Evolutionary conservation across 2,113 vertebrate genomes (phyloP).

Genomic region (Zingel zingel): DNA sequence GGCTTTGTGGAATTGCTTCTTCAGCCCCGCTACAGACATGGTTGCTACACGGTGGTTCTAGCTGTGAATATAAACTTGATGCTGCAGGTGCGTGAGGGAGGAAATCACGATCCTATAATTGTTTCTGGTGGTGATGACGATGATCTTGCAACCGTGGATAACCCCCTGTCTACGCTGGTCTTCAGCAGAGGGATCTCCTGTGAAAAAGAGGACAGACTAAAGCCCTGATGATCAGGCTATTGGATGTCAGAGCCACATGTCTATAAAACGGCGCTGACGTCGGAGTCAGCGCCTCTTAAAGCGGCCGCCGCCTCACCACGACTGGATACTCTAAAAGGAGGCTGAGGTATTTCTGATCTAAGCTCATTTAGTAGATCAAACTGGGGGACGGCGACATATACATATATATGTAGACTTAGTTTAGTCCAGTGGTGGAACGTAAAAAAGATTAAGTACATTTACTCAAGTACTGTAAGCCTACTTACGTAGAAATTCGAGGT

Average conservation of each 20-base stretch:
- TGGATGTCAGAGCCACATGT: slow-evolving; percentile 72
- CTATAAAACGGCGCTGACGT: slow-evolving; percentile 73
- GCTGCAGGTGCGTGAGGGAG: slow-evolving; percentile 11
- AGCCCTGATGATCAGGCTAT: slow-evolving; percentile 60
- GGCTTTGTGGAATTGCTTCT: slow-evolving; percentile 93
- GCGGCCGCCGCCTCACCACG: slow-evolving; percentile 46
- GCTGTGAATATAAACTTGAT: slow-evolving; percentile 1
- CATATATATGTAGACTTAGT: no score
- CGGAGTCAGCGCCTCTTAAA: slow-evolving; percentile 70
- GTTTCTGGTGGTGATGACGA: slow-evolving; percentile 39
- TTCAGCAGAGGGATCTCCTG: slow-evolving; percentile 75
- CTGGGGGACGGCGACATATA: not conserved
- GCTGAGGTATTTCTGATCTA: slow-evolving; percentile 16
- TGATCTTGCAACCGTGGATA: slow-evolving; percentile 51
- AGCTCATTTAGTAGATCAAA: not conserved
- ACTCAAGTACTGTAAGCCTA: not conserved
- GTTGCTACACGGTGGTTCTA: slow-evolving; percentile 56
- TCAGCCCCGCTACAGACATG: slow-evolving; percentile 91
- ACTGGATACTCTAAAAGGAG: not conserved
- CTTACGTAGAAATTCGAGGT: no score
- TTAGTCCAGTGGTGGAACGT: not conserved
- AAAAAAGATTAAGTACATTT: not conserved
- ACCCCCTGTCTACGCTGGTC: slow-evolving; percentile 59
- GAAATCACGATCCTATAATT: slow-evolving; percentile 38
- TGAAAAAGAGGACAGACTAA: slow-evolving; percentile 56